Conservation (phyloP, 2,113 vertebrate genomes). For the Uria lomvia region DNA sequence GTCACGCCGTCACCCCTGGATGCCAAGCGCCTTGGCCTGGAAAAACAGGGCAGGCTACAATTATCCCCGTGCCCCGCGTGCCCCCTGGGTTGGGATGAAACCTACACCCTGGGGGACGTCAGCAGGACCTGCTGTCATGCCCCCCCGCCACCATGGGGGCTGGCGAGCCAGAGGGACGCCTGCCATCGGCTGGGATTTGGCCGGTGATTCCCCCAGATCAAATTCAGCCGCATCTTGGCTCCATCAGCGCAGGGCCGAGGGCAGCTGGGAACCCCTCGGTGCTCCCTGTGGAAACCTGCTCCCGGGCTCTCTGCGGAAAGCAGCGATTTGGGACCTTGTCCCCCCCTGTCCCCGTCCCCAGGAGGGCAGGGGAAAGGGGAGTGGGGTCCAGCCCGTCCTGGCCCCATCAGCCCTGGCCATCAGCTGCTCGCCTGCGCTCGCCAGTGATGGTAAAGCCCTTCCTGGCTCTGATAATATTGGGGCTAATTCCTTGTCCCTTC, state of each 20-base stretch:
- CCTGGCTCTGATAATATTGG: fast-evolving
- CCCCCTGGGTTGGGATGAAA: neutral
- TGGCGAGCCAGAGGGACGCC: fast-evolving
- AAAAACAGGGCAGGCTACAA: neutral
- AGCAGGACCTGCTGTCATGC: fast-evolving
- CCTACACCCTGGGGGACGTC: neutral
- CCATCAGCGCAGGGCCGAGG: fast-evolving
- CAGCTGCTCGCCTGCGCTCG: fast-evolving
- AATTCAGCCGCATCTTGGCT: neutral
- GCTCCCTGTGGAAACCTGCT: neutral
- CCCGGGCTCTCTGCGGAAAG: fast-evolving
- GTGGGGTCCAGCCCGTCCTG: fast-evolving
- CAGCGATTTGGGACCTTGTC: fast-evolving
- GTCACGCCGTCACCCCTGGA: neutral
- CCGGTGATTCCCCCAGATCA: neutral
- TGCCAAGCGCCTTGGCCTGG: neutral
- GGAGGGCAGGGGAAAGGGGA: neutral
- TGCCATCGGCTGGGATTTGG: neutral
- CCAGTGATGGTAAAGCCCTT: neutral
- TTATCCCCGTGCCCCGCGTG: neutral
- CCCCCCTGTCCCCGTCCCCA: fast-evolving
- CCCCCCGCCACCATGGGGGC: fast-evolving
- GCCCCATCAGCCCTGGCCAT: neutral
- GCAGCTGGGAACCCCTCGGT: fast-evolving
- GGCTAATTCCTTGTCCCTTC: neutral